These are phyloP conservation scores for Sisyra nigra DNA, from an alignment of 2,888 invertebrate genomes.

Conservation along the genomic window DNA sequence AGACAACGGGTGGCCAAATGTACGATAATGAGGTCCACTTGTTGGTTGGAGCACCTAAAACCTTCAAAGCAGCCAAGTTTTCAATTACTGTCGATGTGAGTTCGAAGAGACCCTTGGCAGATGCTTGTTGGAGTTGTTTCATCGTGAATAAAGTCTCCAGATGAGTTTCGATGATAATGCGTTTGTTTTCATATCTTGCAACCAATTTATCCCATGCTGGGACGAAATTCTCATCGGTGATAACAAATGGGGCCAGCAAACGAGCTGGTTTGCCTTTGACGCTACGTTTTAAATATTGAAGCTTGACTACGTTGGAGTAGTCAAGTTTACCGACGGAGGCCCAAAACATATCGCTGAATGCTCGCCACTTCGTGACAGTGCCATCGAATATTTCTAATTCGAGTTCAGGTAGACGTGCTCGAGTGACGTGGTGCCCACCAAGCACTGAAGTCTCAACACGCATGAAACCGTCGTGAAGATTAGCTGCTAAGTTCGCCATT, in stretches of 20 bases:
- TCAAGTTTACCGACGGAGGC: constrained; percentile 8
- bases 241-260: constrained; percentile 9
- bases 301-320: constrained; percentile 10
- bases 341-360: constrained; percentile 11
- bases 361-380: no score
- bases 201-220: constrained; percentile 11
- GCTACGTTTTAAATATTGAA: constrained; percentile 11
- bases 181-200: constrained; percentile 11
- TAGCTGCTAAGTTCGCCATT: no score
- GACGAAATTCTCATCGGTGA: constrained; percentile 10
- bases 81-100: not conserved
- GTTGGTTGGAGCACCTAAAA: not conserved
- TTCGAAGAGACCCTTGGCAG: not conserved
- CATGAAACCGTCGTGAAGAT: no score
- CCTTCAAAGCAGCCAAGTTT: not conserved
- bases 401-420: no score
- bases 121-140: not conserved
- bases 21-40: not conserved
- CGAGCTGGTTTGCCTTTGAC: constrained; percentile 10
- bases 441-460: no score
- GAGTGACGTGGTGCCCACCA: no score
- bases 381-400: no score
- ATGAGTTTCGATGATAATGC: constrained; percentile 10
- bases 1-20: not conserved
- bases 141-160: constrained; percentile 9